These are phyloP conservation scores for Coboldia fuscipes DNA, from an alignment of 1,140 invertebrate species.

Conservation along the genomic window DNA sequence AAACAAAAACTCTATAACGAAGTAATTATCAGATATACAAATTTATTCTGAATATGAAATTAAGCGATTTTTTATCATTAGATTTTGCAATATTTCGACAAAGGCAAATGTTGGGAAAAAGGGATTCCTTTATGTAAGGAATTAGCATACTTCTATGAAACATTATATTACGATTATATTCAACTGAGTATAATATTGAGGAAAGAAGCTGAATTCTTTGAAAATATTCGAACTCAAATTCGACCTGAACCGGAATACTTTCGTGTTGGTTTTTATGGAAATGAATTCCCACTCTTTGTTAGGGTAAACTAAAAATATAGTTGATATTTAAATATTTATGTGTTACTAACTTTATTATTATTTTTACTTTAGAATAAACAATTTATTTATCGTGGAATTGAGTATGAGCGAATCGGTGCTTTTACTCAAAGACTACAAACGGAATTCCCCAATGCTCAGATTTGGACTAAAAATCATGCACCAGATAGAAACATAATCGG, in stretches of 20 bases:
- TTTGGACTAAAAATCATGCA: constrained; percentile 76
- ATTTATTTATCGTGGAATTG: constrained; percentile 88
- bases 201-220: constrained; percentile 71
- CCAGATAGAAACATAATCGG: constrained; percentile 71
- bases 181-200: constrained; percentile 68
- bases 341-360: neutral
- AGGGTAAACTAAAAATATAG: constrained; percentile 38
- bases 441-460: constrained; percentile 79
- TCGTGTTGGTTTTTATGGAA: constrained; percentile 87
- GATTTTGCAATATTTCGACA: constrained; percentile 85
- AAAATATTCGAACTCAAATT: constrained; percentile 71
- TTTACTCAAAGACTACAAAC: constrained; percentile 86
- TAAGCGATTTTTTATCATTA: constrained; percentile 5
- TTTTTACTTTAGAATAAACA: constrained; percentile 61
- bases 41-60: too few species aligned
- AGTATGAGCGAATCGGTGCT: constrained; percentile 84
- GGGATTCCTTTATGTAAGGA: constrained; percentile 86
- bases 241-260: constrained; percentile 91
- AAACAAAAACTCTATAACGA: constrained; percentile 83
- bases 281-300: constrained; percentile 82
- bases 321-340: constrained; percentile 3
- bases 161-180: constrained; percentile 72
- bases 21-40: too few species aligned
- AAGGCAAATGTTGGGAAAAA: constrained; percentile 94
- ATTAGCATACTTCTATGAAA: constrained; percentile 72